Conservation (phyloP, 2,888 invertebrate species). For the Vannuccia rotundouncinata region DNA sequence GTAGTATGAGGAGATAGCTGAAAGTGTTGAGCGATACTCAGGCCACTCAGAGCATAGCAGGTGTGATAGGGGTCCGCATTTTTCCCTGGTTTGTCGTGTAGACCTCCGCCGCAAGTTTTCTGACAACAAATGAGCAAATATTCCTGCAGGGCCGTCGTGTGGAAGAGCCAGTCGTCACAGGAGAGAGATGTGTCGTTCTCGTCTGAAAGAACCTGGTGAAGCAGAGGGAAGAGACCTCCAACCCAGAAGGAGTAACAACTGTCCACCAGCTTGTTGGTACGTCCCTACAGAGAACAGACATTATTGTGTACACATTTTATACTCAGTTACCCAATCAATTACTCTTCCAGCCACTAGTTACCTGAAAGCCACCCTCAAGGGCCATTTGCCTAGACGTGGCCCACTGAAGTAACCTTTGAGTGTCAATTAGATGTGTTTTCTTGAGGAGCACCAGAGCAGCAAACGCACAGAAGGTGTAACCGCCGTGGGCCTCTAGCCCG, state of each 20-base stretch:
- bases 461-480: conserved; percentile 95
- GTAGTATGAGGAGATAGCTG: neutral
- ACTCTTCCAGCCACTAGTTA: conserved; percentile 39
- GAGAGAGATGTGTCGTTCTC: conserved; percentile 41
- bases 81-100: conserved; percentile 93
- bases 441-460: conserved; percentile 78
- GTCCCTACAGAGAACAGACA: conserved; percentile 62
- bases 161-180: conserved; percentile 65
- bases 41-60: conserved; percentile 86
- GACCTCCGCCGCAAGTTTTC: conserved; percentile 69
- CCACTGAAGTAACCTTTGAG: conserved; percentile 73
- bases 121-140: conserved; percentile 90
- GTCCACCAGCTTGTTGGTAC: conserved; percentile 96
- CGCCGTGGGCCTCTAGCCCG: conserved; percentile 95
- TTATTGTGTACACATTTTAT: neutral
- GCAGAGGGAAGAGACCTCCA: conserved; percentile 79
- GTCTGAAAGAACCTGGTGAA: conserved; percentile 57
- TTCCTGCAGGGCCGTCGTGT: conserved; percentile 77
- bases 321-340: neutral
- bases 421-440: conserved; percentile 68
- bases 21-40: conserved; percentile 75
- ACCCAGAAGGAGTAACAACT: conserved; percentile 99
- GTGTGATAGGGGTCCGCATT: conserved; percentile 89
- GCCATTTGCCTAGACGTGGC: conserved; percentile 80
- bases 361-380: conserved; percentile 82